Base-by-base conservation (phyloP, 2,797 vertebrate genomes). In the Ctenopoma kingsleyae region DNA sequence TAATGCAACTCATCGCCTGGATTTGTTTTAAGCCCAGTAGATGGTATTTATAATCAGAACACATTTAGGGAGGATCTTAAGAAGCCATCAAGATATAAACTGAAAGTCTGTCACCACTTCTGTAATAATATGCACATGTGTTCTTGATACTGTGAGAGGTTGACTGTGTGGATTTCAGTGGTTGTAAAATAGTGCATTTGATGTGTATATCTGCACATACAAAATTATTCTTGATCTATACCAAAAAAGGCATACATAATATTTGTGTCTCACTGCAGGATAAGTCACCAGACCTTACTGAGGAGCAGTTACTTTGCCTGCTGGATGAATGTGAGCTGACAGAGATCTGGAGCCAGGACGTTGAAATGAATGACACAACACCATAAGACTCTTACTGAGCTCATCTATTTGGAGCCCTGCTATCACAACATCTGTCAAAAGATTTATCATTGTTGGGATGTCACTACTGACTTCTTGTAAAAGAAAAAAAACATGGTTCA, bases 221-320 rank as follows among this genome's bases (percentile, higher is more conserved):
- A 50, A 6, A 43, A 46, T 55, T 8, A 8, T 63, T 36, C 30
- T 11, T 41, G n/a, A 10, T 16, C 46, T 51, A 8, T 30, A 19
- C 17, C 17, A n/a, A 9, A 16, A 25, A 27, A 23, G 15, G 11
- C 1, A 35, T 36, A 25, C 36, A 27, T 58, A 22, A 40, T 41
- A 3, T 76, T 58, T 61, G 15, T 78, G 48, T 76, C 7, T 51
- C 51, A 19, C 50, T 81, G 52, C 93, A 97, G 96, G 52, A 82
- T 60, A 92, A 93, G 64, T 77, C 86, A 66, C 71, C 87, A 61
- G 77, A 0, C 5, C 83, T 97, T 25, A 92, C 92, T 48, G 93
- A 96, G 83, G 92, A 95, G 75, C 94, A 95, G 87, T 81, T 98
- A 65, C 94, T 89, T 52, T 77, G 64, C 83, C 95, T 98, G 87